Evolutionary conservation across 2,797 vertebrate species (phyloP).

Genomic region (Odontamblyopus rebecca): DNA sequence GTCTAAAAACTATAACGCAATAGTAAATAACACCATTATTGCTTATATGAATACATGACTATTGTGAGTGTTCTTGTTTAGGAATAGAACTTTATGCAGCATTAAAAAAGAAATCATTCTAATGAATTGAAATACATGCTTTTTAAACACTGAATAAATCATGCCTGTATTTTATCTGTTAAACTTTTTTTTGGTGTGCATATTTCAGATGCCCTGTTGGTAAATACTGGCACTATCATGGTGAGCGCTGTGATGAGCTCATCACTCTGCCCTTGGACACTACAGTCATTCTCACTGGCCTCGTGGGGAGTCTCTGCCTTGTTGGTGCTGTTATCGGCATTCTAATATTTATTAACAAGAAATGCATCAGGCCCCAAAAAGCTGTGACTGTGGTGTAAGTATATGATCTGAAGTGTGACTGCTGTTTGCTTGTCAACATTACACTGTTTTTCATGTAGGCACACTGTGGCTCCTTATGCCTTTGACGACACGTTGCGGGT

Average conservation of each 20-base stretch:
- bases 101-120: neutral
- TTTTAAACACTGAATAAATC: neutral
- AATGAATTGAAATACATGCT: neutral
- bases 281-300: conserved; percentile 68
- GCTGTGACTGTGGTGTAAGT: conserved; percentile 82
- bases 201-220: conserved; percentile 81
- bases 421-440: conserved; percentile 30
- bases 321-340: conserved; percentile 77
- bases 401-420: neutral
- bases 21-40: neutral
- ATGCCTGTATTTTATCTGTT: neutral
- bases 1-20: neutral
- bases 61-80: neutral
- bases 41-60: neutral
- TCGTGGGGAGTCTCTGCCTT: conserved; percentile 80
- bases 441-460: conserved; percentile 69
- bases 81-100: neutral
- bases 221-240: conserved; percentile 82
- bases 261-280: conserved; percentile 77
- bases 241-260: conserved; percentile 82
- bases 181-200: neutral
- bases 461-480: conserved; percentile 73
- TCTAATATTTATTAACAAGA: conserved; percentile 83
- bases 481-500: conserved; percentile 81
- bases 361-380: conserved; percentile 77